Evolutionary conservation across 2,113 vertebrate species (phyloP), one percentile per base, ranked within the genome.

Genomic region (Gulo gulo): DNA sequence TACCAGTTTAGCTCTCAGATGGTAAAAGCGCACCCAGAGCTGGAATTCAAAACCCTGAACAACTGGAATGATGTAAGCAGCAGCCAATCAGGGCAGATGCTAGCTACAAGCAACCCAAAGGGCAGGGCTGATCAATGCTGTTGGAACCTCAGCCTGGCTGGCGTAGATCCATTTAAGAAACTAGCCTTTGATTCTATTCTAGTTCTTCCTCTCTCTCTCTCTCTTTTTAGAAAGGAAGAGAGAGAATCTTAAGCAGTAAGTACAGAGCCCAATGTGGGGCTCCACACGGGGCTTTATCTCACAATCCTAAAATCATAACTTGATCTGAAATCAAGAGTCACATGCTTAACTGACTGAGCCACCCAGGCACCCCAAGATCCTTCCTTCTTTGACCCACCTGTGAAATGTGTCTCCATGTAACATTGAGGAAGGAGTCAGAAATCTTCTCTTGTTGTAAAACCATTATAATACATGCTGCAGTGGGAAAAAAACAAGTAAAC

Each of bases 1-100:
- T 31, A 78, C 50, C 26, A 55, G 6, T 9, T 88, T 63, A 92
- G 29, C 36, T 92, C 69, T 97, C 81, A 97, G n/a, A 67, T 24
- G 20, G 5, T 71, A 76, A n/a, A 12, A 24, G 39, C 74, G 14
- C 21, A 57, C 4, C 14, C 18, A 79, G 36, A 31, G 3, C n/a
- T 52, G 20, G 29, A 76, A 74, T 79, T 87, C 16, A 67, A 92
- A 93, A 45, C 14, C 20, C 42, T 9, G 18, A 93, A 78, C 11
- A 81, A 86, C 29, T 85, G 8, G 13, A 94, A 55, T 36, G 42
- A 36, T 67, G 47, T 4, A 57, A 61, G 59, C 6, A 82, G 26
- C 36, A 69, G 36, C 31, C 65, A 86, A 34, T 86, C 80, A 92
- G 61, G 71, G 88, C n/a, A 71, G 34, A 50, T 6, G 29, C 42